Conservation (phyloP, 2,888 invertebrate genomes). For the Macrosoma leucophasiata region DNA sequence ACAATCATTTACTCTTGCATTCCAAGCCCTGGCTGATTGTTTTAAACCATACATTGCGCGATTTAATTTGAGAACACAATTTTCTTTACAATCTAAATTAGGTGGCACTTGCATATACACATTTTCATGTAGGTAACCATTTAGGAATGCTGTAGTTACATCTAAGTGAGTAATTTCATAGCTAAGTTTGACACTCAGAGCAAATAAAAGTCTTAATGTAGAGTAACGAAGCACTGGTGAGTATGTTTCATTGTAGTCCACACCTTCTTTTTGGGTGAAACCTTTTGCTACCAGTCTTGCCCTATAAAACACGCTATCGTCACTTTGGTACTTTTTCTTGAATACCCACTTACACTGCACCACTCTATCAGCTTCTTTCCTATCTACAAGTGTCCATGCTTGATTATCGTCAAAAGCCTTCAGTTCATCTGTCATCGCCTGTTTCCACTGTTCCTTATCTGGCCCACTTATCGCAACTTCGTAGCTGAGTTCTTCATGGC, state of each 20-base stretch:
- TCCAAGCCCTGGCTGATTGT: conserved; percentile 6
- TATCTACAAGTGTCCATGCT: conserved; percentile 24
- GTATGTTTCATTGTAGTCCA: conserved; percentile 19
- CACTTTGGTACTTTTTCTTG: conserved; percentile 20
- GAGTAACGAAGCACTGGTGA: conserved; percentile 21
- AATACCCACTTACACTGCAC: conserved; percentile 26
- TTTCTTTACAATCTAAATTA: conserved; percentile 1
- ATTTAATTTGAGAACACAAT: conserved; percentile 4
- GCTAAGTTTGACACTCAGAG: conserved; percentile 2
- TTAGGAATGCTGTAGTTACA: conserved; percentile 13
- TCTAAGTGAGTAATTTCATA: conserved; percentile 13
- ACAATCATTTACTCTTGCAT: conserved; percentile 6
- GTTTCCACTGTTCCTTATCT: conserved; percentile 17
- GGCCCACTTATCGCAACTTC: conserved; percentile 7
- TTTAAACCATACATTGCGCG: conserved; percentile 1
- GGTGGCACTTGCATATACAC: conserved; percentile 4
- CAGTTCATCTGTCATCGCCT: conserved; percentile 23
- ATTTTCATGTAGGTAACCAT: conserved; percentile 17
- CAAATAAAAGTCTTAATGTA: conserved; percentile 19
- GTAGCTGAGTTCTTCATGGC: conserved; percentile 6
- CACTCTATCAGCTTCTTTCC: conserved; percentile 8
- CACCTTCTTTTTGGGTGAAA: conserved; percentile 15
- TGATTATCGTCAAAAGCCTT: conserved; percentile 21
- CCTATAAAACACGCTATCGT: conserved; percentile 18
- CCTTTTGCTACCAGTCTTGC: conserved; percentile 20